Evolutionary conservation across 2,888 invertebrate species (phyloP), one percentile per base, ranked within the genome.

Genomic region (Oscheius myriophilus): DNA sequence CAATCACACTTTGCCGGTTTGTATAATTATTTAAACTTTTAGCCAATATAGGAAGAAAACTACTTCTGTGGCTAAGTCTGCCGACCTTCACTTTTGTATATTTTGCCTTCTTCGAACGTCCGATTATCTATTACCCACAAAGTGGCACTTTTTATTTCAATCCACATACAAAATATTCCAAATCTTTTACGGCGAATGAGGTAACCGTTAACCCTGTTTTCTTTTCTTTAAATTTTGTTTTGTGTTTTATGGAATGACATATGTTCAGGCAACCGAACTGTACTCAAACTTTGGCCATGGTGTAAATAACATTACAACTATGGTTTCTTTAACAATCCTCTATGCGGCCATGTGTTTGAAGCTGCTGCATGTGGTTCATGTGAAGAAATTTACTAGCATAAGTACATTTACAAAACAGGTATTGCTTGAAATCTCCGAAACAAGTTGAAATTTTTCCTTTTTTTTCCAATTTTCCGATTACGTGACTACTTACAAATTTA

Each of bases 21-120:
- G n/a, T n/a, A n/a, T n/a, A n/a, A n/a, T n/a, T n/a, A n/a, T n/a
- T n/a, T n/a, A n/a, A n/a, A 26, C 9, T 55, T 23, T 9, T 11
- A 12, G 9, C 14, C 7, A 21, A 21, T 7, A 25, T 55, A 57
- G 57, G 61, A 45, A 23, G 14, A 9, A 23, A 26, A 45, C 23
- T 61, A n/a, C 45, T 45, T 25, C 16, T 49, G 21, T 61, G 61
- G 61, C 46, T 75, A 4, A 41, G 45, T 11, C 63, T 75, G 4
- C 75, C 75, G 0, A 42, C 68, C 11, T 21, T 69, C 16, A 72
- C 72, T 42, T 75, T 72, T 23, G 43, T 72, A 16, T 75, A 69
- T 46, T 72, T 75, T 39, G 52, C 75, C 14, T 75, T 75, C 41
- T 75, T 75, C 67, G 72, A 72, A n/a, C 72, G 72, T 59, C 75